Evolutionary conservation across 2,888 invertebrate species (phyloP).

Genomic region (Cheilosia pagana): DNA sequence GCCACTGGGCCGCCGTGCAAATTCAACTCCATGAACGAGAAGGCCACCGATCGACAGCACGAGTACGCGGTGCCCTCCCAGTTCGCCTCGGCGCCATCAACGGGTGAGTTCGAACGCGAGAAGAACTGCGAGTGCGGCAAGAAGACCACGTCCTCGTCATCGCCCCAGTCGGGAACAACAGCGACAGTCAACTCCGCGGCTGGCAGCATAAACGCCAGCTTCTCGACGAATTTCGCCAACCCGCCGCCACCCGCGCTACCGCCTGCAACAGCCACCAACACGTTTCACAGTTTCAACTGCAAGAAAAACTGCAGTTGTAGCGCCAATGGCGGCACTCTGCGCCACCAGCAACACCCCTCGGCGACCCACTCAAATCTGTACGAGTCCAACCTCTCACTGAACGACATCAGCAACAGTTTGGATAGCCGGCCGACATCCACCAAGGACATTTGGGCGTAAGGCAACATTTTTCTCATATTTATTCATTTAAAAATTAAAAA

Average conservation of each 20-base stretch:
- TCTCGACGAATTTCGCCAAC: slow-evolving; percentile 81
- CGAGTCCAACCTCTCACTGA: slow-evolving; percentile 81
- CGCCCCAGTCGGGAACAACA: slow-evolving; percentile 76
- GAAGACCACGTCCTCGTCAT: slow-evolving; percentile 67
- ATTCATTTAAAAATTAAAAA: slow-evolving; percentile 39
- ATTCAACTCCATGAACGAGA: slow-evolving; percentile 82
- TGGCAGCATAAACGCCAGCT: slow-evolving; percentile 79
- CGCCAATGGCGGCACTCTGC: slow-evolving; percentile 79
- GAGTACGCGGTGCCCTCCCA: slow-evolving; percentile 83
- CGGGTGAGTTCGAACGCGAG: slow-evolving; percentile 77
- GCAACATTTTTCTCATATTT: slow-evolving; percentile 41
- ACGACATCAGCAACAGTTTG: slow-evolving; percentile 77
- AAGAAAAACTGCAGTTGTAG: slow-evolving; percentile 81
- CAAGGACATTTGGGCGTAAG: slow-evolving; percentile 81
- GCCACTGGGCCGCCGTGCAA: slow-evolving; percentile 81
- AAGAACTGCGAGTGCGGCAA: slow-evolving; percentile 71
- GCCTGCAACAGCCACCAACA: slow-evolving; percentile 61
- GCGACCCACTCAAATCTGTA: slow-evolving; percentile 78
- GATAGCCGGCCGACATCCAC: slow-evolving; percentile 64
- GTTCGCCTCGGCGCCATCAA: slow-evolving; percentile 77
- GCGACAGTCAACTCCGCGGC: slow-evolving; percentile 78
- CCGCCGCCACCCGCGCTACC: slow-evolving; percentile 69
- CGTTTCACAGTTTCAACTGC: slow-evolving; percentile 80
- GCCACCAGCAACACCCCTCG: slow-evolving; percentile 79
- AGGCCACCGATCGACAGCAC: slow-evolving; percentile 80